Percentiles rank a stretch among this genome's conserved stretches.
Conservation (phyloP, 2,888 invertebrate genomes). For the Aphodius granarius region DNA sequence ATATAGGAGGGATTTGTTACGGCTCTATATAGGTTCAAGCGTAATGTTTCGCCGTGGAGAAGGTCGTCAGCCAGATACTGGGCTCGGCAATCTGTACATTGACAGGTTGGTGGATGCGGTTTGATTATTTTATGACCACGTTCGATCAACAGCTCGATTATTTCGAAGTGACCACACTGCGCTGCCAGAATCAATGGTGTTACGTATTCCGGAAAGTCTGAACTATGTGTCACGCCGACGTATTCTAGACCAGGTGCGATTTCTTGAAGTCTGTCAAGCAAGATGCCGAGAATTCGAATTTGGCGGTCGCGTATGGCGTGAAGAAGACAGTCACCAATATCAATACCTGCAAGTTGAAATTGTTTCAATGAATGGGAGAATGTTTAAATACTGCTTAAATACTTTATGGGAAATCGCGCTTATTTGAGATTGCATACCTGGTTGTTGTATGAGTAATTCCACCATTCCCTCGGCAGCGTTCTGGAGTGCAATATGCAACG, state of each 20-base stretch:
- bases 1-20: conserved; percentile 70
- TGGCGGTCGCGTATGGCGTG: conserved; percentile 67
- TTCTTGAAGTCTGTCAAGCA: conserved; percentile 55
- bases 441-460: conserved; percentile 61
- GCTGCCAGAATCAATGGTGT: conserved; percentile 73
- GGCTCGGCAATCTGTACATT: conserved; percentile 54
- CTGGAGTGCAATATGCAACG: conserved; percentile 68
- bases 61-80: conserved; percentile 57
- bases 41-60: conserved; percentile 59
- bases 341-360: conserved; percentile 46
- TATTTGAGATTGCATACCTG: conserved; percentile 48
- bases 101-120: conserved; percentile 64
- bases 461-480: conserved; percentile 65
- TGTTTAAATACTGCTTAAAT: no score
- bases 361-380: no score
- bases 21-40: conserved; percentile 66
- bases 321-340: conserved; percentile 67
- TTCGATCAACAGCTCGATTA: conserved; percentile 65
- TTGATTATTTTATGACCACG: conserved; percentile 64
- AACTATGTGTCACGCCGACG: conserved; percentile 53
- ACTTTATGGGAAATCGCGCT: neutral
- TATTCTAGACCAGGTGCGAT: conserved; percentile 52
- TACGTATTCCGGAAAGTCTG: conserved; percentile 67
- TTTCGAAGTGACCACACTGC: conserved; percentile 69
- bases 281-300: conserved; percentile 60